phyloP scores from a whole-genome alignment of 2,888 invertebrate genomes.

The Thecophora atra region DNA sequence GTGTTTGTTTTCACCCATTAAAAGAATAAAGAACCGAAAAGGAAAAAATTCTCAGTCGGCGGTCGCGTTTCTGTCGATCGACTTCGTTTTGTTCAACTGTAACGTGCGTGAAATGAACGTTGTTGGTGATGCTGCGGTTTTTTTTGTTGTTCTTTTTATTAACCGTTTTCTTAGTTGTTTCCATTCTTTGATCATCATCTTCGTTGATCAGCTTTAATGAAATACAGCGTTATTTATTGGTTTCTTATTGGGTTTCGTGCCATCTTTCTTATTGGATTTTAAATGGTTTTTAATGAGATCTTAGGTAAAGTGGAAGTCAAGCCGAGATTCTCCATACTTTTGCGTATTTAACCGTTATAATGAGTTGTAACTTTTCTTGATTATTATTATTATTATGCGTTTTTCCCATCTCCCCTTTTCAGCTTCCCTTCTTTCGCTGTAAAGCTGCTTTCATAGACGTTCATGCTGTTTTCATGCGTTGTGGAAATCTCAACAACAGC shows the following conservation, averaged over 20 bases:
- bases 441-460: slow-evolving; percentile 2
- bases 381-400: too few species aligned
- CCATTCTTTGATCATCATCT: not conserved
- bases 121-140: slow-evolving; percentile 21
- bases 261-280: slow-evolving; percentile 1
- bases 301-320: not conserved
- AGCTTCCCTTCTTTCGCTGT: too few species aligned
- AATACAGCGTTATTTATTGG: not conserved
- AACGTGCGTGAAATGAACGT: slow-evolving; percentile 23
- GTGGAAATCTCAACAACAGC: not conserved
- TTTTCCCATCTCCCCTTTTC: too few species aligned
- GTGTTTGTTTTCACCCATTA: too few species aligned
- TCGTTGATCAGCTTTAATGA: not conserved
- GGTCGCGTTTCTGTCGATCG: not conserved
- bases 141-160: slow-evolving; percentile 4
- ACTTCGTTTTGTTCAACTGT: slow-evolving; percentile 14
- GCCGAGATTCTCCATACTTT: not conserved
- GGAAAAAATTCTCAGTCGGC: too few species aligned
- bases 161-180: not conserved
- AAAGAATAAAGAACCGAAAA: too few species aligned
- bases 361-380: not conserved
- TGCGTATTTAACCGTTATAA: slow-evolving; percentile 29
- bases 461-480: not conserved
- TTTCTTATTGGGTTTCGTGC: not conserved
- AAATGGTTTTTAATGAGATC: not conserved